Evolutionary conservation across 2,797 vertebrate genomes (phyloP), one percentile per base, ranked within the genome.

Genomic region (Nothura maculosa): DNA sequence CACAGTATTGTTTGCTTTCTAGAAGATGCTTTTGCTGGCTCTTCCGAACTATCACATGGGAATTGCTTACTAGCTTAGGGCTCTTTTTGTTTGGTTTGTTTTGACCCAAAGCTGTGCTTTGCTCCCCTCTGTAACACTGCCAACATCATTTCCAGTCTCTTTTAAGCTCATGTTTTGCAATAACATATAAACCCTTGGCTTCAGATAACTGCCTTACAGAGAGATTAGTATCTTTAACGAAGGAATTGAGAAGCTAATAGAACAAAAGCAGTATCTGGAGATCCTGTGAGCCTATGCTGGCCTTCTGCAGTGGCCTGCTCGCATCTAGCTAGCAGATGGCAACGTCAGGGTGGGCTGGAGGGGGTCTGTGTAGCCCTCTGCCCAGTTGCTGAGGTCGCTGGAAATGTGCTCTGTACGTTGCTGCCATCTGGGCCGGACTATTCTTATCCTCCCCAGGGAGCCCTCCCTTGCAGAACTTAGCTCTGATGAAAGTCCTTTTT

Each of bases 71-170:
- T 89, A 87, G 94, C 82, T 89, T 89, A 67, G 91, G 63, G 91
- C 11, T 61, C 36, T 36, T n/a, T 92, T 91, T 95, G 14, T 94
- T 90, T 84, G 80, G 78, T 60, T 87, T 94, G n/a, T 92, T 94
- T 95, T 96, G 93, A 93, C 92, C 94, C 93, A 85, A 89, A 95
- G 92, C 92, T 91, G 76, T 5, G 66, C 70, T 80, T 64, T 1
- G 50, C 81, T 95, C 92, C 85, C 77, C 89, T 92, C 89, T 94
- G 94, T 95, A 92, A 87, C 60, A 6, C 50, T 83, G 93, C 96
- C 95, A 97, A 62, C 92, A 88, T 89, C 36, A 87, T 94, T 96
- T 94, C 94, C 93, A 96, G 95, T 83, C 89, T 95, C 94, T 96
- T 93, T 91, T 87, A 84, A 96, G 90, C 95, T 88, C 17, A 75